Conservation (phyloP, 2,797 vertebrate species). For the Cirrhinus molitorella region DNA sequence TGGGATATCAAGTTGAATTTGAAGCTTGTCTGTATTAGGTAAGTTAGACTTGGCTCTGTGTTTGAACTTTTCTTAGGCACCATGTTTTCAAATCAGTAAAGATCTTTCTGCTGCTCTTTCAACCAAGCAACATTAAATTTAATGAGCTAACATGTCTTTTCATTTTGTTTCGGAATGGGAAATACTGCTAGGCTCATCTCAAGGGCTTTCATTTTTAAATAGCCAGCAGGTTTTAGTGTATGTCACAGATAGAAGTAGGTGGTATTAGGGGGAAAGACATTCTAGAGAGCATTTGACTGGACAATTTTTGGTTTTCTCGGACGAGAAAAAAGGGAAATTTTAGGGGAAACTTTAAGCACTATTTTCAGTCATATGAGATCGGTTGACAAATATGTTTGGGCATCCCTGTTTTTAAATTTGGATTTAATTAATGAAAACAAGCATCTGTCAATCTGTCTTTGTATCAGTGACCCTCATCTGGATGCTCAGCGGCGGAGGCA, state of each 20-base stretch:
- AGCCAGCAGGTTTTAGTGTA: background rate
- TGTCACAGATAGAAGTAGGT: background rate
- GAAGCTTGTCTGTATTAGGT: background rate
- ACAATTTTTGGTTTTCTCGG: background rate
- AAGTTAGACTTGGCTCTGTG: background rate
- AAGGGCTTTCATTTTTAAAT: background rate
- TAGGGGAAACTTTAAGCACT: background rate
- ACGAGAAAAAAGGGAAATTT: background rate
- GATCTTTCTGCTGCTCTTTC: background rate
- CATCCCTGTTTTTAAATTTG: background rate
- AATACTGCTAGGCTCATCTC: background rate
- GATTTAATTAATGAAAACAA: background rate
- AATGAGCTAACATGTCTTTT: background rate
- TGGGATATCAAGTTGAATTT: background rate
- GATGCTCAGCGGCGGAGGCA: constrained; percentile 85
- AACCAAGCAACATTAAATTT: background rate
- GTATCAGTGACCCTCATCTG: constrained; percentile 81
- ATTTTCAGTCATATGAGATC: too few relatives aligned
- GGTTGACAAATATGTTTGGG: background rate
- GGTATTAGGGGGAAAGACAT: background rate
- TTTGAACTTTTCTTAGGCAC: background rate
- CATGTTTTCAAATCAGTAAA: background rate
- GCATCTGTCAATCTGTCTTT: constrained; percentile 24
- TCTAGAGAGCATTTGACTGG: background rate
- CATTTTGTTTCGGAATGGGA: background rate